phyloP scores from a whole-genome alignment of 2,888 invertebrate genomes.

The Clanis bilineata region DNA sequence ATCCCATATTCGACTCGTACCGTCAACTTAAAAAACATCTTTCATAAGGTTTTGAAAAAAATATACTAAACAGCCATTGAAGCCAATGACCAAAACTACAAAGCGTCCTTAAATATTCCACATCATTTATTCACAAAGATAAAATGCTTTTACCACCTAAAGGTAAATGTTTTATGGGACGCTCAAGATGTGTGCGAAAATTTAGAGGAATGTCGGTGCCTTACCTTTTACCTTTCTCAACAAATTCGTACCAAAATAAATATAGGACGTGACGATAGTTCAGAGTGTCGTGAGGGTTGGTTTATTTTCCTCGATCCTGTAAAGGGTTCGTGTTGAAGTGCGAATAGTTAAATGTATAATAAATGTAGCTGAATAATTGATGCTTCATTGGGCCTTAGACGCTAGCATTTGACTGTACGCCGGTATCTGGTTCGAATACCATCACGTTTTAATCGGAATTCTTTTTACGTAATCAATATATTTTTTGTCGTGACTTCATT shows the following conservation, averaged over 20 bases:
- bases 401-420: background rate
- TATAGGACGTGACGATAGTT: slow-evolving; percentile 11
- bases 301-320: slow-evolving; percentile 2
- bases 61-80: background rate
- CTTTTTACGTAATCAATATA: too few species aligned
- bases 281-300: background rate
- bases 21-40: too few species aligned
- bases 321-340: background rate
- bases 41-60: too few species aligned
- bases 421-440: background rate
- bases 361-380: background rate
- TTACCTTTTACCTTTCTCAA: slow-evolving; percentile 11
- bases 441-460: background rate
- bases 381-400: background rate
- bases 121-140: slow-evolving; percentile 11
- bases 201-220: background rate
- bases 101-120: background rate
- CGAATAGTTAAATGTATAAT: background rate
- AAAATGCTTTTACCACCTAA: slow-evolving; percentile 6
- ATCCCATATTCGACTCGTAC: too few species aligned
- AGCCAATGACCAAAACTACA: background rate
- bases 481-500: too few species aligned
- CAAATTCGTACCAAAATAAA: slow-evolving; percentile 9
- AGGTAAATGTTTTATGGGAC: slow-evolving; percentile 10
- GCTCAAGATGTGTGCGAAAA: slow-evolving; percentile 6